Percentiles rank a stretch among this genome's conserved stretches.
Conservation (phyloP, 2,888 invertebrate species). For the Ormyrus pomaceus region DNA sequence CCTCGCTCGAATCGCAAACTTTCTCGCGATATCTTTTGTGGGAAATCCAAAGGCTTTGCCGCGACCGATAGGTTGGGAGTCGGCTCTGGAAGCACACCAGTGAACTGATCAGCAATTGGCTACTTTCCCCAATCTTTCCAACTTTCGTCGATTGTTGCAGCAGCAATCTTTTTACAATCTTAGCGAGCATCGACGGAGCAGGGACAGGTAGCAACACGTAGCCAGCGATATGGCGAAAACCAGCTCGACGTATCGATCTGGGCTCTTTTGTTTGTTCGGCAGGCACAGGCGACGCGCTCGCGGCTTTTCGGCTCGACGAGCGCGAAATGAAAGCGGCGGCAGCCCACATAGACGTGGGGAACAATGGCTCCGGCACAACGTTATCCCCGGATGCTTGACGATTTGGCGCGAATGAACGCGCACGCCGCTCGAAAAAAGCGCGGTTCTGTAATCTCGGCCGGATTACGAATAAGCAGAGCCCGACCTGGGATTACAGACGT, state of each 20-base stretch:
- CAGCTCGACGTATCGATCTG: conserved; percentile 45
- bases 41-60: conserved; percentile 44
- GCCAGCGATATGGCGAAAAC: not conserved
- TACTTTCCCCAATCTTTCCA: no score
- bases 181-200: no score
- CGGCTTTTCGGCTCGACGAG: conserved; percentile 64
- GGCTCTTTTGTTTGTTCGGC: conserved; percentile 64
- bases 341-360: conserved; percentile 56
- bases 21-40: conserved; percentile 52
- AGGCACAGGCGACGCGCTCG: conserved; percentile 58
- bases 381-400: conserved; percentile 62
- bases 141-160: no score
- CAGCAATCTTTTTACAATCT: no score
- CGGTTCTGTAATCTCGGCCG: not conserved
- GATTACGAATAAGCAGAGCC: not conserved
- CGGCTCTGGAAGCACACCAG: conserved; percentile 27
- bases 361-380: conserved; percentile 63
- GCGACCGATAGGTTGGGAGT: not conserved
- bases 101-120: conserved; percentile 46
- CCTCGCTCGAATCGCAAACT: conserved; percentile 32
- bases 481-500: conserved; percentile 4
- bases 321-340: conserved; percentile 64
- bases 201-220: no score
- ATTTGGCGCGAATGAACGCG: conserved; percentile 62
- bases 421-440: conserved; percentile 12